Evolutionary conservation across 2,113 vertebrate species (phyloP).

Genomic region (human): GRCh38 chr5:58071501-58072000

Average conservation of each 20-base stretch:
- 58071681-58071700: slow-evolving; percentile 86
- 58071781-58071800: slow-evolving; percentile 85
- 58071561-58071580: background rate
- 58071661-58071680: slow-evolving; percentile 80
- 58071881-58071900: slow-evolving; percentile 71
- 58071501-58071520: background rate
- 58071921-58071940: slow-evolving; percentile 53
- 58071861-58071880: slow-evolving; percentile 77
- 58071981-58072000: background rate
- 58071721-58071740: slow-evolving; percentile 79
- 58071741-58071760: slow-evolving; percentile 81
- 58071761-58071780: slow-evolving; percentile 86
- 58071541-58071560: background rate
- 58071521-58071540: slow-evolving; percentile 10
- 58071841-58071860: slow-evolving; percentile 80
- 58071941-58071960: background rate
- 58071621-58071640: slow-evolving; percentile 81
- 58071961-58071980: background rate
- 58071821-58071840: slow-evolving; percentile 81
- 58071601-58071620: slow-evolving; percentile 57
- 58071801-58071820: slow-evolving; percentile 80
- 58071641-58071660: slow-evolving; percentile 82
- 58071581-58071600: slow-evolving; percentile 22
- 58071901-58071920: slow-evolving; percentile 74
- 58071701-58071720: slow-evolving; percentile 86